Evolutionary conservation across 2,113 vertebrate genomes (phyloP).

Genomic region (Nestor notabilis): DNA sequence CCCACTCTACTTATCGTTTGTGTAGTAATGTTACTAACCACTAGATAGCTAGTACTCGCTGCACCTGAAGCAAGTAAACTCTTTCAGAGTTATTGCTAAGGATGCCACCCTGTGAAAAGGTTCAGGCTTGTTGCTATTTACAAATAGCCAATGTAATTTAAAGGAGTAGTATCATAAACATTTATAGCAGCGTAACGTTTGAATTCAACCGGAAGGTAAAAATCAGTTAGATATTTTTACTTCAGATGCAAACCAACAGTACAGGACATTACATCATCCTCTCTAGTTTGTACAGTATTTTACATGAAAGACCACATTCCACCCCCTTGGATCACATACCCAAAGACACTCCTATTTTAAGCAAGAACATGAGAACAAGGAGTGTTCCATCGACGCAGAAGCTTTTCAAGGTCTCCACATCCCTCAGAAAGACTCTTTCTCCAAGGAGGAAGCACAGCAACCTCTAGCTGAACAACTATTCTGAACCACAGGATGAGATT

Average conservation of each 20-base stretch:
- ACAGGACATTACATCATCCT: conserved; percentile 28
- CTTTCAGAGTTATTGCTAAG: neutral
- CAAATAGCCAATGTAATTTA: neutral
- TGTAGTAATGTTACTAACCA: neutral
- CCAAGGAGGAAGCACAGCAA: neutral
- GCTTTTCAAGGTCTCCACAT: neutral
- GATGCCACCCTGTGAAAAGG: neutral
- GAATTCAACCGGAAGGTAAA: neutral
- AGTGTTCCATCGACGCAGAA: neutral
- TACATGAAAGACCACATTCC: conserved; percentile 13
- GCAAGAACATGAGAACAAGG: neutral
- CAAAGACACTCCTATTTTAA: neutral
- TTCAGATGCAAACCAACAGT: neutral
- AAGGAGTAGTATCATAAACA: neutral
- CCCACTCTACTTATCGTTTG: neutral
- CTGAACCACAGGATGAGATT: neutral
- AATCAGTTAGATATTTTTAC: neutral
- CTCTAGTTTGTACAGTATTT: neutral
- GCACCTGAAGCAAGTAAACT: neutral
- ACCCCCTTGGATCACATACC: neutral
- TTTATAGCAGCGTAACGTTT: neutral
- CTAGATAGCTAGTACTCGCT: neutral
- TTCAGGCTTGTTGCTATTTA: neutral
- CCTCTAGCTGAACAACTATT: neutral
- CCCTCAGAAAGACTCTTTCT: neutral